These are phyloP conservation scores for Drosophila equinoxialis DNA, from an alignment of 1,140 invertebrate species.

Conservation along the genomic window DNA sequence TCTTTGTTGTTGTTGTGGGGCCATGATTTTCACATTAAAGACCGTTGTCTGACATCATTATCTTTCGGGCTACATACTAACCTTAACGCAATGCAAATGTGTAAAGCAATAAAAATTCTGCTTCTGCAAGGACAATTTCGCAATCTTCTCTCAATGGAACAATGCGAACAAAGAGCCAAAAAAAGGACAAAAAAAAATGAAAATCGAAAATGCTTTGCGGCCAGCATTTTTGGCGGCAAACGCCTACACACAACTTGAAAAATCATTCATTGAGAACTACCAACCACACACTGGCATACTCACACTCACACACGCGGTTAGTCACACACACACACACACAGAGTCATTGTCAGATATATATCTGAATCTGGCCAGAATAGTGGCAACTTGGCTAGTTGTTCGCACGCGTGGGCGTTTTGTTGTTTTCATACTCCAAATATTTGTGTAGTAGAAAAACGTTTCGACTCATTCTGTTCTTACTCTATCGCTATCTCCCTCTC, in stretches of 20 bases:
- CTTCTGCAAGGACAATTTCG: conserved; percentile 13
- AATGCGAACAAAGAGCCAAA: conserved; percentile 27
- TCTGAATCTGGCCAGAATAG: background rate
- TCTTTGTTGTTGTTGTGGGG: background rate
- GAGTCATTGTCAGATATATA: conserved; percentile 20
- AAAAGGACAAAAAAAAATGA: background rate
- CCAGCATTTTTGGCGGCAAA: conserved; percentile 75
- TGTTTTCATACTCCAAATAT: conserved; percentile 79
- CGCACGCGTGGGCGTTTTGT: conserved; percentile 40
- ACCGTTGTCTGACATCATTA: background rate
- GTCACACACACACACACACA: conserved; percentile 10
- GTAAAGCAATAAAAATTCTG: conserved; percentile 43
- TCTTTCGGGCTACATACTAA: background rate
- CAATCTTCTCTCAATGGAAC: conserved; percentile 67
- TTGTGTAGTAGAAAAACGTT: conserved; percentile 72
- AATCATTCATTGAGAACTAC: conserved; percentile 74
- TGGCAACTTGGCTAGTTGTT: conserved; percentile 29
- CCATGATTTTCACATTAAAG: conserved; percentile 4
- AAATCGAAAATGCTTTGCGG: background rate
- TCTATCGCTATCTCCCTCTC: conserved; percentile 1
- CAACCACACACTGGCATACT: conserved; percentile 14
- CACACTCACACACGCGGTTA: conserved; percentile 15
- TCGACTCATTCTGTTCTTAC: conserved; percentile 19
- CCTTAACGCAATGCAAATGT: conserved; percentile 39
- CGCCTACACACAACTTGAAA: conserved; percentile 71